These are phyloP conservation scores for Nymphalis polychloros DNA, from an alignment of 2,888 invertebrate species.

Conservation along the genomic window DNA sequence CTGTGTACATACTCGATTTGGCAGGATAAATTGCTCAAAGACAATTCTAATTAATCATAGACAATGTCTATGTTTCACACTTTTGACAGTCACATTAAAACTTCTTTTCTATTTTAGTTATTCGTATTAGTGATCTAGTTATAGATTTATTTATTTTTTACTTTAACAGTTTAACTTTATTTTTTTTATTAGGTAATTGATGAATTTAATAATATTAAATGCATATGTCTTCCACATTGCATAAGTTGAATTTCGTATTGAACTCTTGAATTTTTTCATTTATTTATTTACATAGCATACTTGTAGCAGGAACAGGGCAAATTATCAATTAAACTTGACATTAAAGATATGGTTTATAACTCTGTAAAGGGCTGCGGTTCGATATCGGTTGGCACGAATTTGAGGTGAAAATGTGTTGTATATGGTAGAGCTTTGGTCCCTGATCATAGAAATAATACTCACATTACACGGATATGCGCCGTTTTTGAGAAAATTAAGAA, in stretches of 20 bases:
- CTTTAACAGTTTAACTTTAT: slow-evolving; percentile 13
- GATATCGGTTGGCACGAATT: too few species aligned
- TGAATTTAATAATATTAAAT: slow-evolving; percentile 20
- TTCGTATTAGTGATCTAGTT: slow-evolving; percentile 21
- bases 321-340: background rate
- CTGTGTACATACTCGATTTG: slow-evolving; percentile 7
- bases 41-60: background rate
- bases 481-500: too few species aligned
- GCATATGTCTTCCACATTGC: slow-evolving; percentile 22
- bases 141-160: slow-evolving; percentile 28
- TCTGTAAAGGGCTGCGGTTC: too few species aligned
- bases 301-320: background rate
- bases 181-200: slow-evolving; percentile 21
- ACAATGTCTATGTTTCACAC: background rate
- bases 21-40: slow-evolving; percentile 24
- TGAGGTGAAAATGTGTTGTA: too few species aligned
- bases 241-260: background rate
- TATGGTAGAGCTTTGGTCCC: too few species aligned
- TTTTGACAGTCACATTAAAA: slow-evolving; percentile 5
- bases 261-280: background rate
- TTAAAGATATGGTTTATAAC: background rate
- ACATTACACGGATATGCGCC: too few species aligned
- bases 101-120: slow-evolving; percentile 2
- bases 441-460: too few species aligned
- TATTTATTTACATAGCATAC: background rate